phyloP scores from a whole-genome alignment of 2,888 invertebrate genomes.

The Sarcophaga rosellei region DNA sequence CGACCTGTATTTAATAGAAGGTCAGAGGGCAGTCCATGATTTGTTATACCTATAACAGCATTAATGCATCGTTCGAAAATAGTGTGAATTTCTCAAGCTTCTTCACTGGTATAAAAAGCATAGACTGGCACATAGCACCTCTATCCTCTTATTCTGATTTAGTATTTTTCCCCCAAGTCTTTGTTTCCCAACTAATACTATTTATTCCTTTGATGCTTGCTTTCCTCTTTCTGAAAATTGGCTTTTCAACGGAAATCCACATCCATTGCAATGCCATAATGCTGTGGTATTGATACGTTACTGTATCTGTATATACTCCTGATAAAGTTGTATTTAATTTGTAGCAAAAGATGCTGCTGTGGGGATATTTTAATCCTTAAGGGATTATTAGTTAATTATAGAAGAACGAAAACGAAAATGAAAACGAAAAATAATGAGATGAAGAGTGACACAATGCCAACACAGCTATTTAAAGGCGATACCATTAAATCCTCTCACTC shows the following conservation, averaged over 20 bases:
- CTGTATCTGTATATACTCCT: neutral
- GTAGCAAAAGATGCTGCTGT: neutral
- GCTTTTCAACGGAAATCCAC: neutral
- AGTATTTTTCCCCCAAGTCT: too few relatives aligned
- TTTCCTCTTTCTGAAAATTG: neutral
- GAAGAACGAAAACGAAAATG: slow-evolving; percentile 21
- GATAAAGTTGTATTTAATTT: neutral
- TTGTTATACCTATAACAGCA: too few relatives aligned
- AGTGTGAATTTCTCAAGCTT: too few relatives aligned
- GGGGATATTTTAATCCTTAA: slow-evolving; percentile 29
- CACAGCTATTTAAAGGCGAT: neutral
- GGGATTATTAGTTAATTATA: slow-evolving; percentile 55
- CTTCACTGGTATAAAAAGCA: too few relatives aligned
- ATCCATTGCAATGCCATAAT: neutral
- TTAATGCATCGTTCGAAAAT: too few relatives aligned
- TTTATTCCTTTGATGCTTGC: neutral
- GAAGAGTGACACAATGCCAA: slow-evolving; percentile 23
- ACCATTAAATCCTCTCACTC: neutral
- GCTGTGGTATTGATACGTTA: neutral
- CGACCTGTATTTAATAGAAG: too few relatives aligned
- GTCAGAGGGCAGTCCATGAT: too few relatives aligned
- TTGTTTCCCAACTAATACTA: too few relatives aligned
- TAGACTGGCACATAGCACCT: too few relatives aligned
- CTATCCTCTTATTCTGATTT: too few relatives aligned
- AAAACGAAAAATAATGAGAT: neutral